Conservation (phyloP, 2,797 vertebrate species). For the Leontopithecus rosalia region DNA sequence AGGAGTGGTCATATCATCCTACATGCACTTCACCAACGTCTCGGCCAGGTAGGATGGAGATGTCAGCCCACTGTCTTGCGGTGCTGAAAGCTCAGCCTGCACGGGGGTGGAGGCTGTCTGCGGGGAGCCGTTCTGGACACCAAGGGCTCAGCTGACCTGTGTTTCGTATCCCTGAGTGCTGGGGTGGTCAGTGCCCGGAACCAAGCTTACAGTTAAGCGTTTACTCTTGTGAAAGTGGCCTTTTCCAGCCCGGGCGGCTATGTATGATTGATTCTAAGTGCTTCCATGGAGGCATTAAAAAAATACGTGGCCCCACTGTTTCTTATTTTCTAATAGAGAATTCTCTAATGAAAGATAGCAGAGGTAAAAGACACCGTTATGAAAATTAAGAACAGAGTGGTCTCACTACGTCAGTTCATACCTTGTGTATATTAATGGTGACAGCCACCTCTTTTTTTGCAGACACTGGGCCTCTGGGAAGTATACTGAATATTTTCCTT, state of each 20-base stretch:
- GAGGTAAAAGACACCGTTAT: fast-evolving
- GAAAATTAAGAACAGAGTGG: fast-evolving
- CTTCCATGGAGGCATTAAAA: neutral
- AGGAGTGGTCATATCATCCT: slow-evolving; percentile 95
- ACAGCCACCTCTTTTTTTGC: fast-evolving
- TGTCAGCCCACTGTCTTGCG: fast-evolving
- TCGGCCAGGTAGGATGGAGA: slow-evolving; percentile 92
- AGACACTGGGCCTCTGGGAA: neutral
- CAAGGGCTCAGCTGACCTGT: too few species aligned
- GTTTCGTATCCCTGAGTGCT: neutral
- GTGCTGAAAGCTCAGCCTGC: fast-evolving
- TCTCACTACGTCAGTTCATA: fast-evolving
- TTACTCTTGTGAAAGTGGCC: too few species aligned
- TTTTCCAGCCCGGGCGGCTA: neutral
- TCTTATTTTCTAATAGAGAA: neutral
- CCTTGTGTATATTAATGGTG: fast-evolving
- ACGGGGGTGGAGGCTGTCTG: fast-evolving
- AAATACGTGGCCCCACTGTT: neutral
- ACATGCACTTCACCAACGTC: slow-evolving; percentile 96
- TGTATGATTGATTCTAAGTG: neutral
- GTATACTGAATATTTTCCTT: fast-evolving
- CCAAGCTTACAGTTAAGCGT: fast-evolving
- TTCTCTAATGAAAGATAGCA: neutral
- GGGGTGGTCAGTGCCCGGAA: too few species aligned
- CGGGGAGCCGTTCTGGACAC: too few species aligned